These are phyloP conservation scores for Sminthopsis crassicaudata DNA, from an alignment of 2,113 vertebrate genomes.

Conservation along the genomic window DNA sequence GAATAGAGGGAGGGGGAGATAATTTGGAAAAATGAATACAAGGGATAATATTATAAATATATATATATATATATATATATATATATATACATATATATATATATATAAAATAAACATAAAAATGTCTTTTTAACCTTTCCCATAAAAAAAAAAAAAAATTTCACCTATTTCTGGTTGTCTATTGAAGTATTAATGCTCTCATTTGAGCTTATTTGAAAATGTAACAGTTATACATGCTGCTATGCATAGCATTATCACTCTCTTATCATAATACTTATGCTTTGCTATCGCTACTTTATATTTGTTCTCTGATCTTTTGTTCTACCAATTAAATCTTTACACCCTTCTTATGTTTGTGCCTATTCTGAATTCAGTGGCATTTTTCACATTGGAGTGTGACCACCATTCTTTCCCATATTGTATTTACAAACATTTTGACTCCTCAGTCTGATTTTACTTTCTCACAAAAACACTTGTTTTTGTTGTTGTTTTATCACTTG, in stretches of 20 bases:
- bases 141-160: too few relatives aligned
- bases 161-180: neutral
- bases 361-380: slow-evolving; percentile 32
- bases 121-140: too few relatives aligned
- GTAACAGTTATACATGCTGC: neutral
- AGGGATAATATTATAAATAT: too few relatives aligned
- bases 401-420: slow-evolving; percentile 28
- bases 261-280: neutral
- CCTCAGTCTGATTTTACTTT: slow-evolving; percentile 43
- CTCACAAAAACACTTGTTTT: neutral
- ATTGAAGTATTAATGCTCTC: neutral
- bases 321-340: slow-evolving; percentile 36
- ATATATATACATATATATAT: too few relatives aligned
- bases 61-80: too few relatives aligned
- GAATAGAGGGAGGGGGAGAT: too few relatives aligned
- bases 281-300: slow-evolving; percentile 29
- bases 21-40: too few relatives aligned
- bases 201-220: neutral
- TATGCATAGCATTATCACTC: neutral
- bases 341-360: slow-evolving; percentile 17
- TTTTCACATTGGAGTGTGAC: slow-evolving; percentile 43
- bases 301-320: slow-evolving; percentile 45
- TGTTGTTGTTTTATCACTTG: neutral
- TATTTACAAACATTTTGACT: slow-evolving; percentile 49
- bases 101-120: too few relatives aligned